Evolutionary conservation across 1,140 invertebrate genomes (phyloP).

Genomic region (Rhynchophorus ferrugineus): DNA sequence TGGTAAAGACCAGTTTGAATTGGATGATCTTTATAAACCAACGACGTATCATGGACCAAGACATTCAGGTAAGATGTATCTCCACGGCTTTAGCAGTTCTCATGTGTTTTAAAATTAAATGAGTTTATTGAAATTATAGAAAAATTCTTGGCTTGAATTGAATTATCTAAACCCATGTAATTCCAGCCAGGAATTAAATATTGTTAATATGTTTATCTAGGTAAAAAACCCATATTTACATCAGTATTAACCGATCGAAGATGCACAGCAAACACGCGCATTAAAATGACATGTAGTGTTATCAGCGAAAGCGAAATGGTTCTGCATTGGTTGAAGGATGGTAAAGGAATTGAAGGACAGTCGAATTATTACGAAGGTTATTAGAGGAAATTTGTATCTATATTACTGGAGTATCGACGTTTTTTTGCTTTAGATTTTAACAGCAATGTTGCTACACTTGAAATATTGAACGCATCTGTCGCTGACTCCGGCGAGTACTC

Average conservation of each 20-base stretch:
- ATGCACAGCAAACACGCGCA: constrained; percentile 60
- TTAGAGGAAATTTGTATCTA: too few species aligned
- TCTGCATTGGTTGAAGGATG: constrained; percentile 79
- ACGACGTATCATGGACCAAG: constrained; percentile 25
- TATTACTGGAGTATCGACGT: too few species aligned
- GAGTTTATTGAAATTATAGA: neutral
- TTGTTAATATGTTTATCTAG: constrained; percentile 4
- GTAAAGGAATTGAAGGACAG: constrained; percentile 40
- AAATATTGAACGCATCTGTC: constrained; percentile 57
- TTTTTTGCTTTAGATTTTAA: constrained; percentile 42
- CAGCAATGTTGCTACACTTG: constrained; percentile 66
- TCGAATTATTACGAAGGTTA: constrained; percentile 15
- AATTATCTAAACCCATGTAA: neutral
- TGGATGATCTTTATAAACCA: constrained; percentile 25
- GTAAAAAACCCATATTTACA: constrained; percentile 70
- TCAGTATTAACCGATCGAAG: constrained; percentile 71
- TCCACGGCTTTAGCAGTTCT: neutral
- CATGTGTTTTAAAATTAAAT: neutral
- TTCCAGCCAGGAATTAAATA: neutral
- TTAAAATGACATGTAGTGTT: constrained; percentile 78
- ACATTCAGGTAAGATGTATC: constrained; percentile 36
- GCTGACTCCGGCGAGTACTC: constrained; percentile 66
- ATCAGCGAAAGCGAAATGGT: constrained; percentile 72
- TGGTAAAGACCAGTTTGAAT: constrained; percentile 10
- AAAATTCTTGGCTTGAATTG: too few species aligned